Percentiles rank a stretch among this genome's conserved stretches.
Conservation (phyloP, 2,797 vertebrate species). For the Bovichtus variegatus region DNA sequence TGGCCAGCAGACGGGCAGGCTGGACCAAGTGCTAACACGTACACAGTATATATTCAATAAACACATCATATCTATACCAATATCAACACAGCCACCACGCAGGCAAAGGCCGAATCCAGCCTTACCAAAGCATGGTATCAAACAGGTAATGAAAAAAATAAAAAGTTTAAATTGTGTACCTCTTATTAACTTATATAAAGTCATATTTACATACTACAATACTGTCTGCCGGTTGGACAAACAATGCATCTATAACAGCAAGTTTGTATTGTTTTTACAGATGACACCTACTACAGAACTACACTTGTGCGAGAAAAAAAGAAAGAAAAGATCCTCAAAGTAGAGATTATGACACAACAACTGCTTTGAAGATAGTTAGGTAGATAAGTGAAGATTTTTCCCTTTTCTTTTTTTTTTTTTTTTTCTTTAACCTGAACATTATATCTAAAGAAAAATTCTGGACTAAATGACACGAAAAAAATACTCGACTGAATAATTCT, state of each 20-base stretch:
- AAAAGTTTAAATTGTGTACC: neutral
- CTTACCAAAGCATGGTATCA: neutral
- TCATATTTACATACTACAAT: neutral
- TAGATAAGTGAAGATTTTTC: too few relatives aligned
- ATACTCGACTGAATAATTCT: too few relatives aligned
- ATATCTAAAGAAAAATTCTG: too few relatives aligned
- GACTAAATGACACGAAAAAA: too few relatives aligned
- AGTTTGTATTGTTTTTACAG: neutral
- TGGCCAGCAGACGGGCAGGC: conserved; percentile 20
- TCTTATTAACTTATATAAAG: neutral
- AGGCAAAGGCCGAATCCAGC: neutral
- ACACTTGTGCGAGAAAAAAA: neutral
- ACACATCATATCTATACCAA: neutral
- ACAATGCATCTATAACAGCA: too few relatives aligned
- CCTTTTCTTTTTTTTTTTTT: too few relatives aligned
- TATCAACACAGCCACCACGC: neutral
- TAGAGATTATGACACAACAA: neutral
- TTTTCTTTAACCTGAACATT: too few relatives aligned
- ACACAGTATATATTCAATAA: neutral
- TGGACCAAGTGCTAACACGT: neutral
- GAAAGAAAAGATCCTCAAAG: neutral
- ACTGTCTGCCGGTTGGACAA: too few relatives aligned
- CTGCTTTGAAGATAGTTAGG: neutral
- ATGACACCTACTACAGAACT: too few relatives aligned
- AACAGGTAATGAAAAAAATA: neutral